phyloP scores from a whole-genome alignment of 92 coral and sea anemone species.

The Porites cylindrica region DNA sequence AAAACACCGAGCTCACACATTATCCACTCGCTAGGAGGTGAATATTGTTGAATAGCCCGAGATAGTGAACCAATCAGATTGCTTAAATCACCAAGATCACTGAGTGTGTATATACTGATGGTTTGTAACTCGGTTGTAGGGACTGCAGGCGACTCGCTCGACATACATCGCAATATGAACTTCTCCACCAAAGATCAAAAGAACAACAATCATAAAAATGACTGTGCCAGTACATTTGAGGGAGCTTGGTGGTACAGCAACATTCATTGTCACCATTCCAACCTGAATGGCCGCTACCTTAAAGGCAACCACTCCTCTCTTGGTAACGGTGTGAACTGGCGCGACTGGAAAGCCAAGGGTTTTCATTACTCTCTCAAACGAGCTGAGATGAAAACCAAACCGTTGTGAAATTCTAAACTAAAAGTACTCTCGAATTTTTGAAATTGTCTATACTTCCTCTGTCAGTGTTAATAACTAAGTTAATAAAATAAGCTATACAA shows the following conservation, averaged over 20 bases:
- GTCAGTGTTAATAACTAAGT: too few relatives aligned
- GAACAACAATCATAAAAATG: not conserved
- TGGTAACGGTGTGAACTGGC: not conserved
- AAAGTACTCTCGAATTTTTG: too few relatives aligned
- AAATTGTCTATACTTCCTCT: too few relatives aligned
- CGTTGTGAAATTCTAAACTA: not conserved
- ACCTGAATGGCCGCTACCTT: not conserved
- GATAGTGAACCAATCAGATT: too few relatives aligned
- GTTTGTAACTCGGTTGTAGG: not conserved
- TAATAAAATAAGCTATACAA: too few relatives aligned
- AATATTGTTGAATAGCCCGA: too few relatives aligned
- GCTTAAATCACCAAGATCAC: too few relatives aligned
- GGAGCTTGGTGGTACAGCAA: conserved; percentile 4
- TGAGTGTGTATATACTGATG: too few relatives aligned
- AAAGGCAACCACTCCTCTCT: not conserved
- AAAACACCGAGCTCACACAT: too few relatives aligned
- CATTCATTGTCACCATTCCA: not conserved
- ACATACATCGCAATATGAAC: not conserved
- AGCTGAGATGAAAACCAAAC: not conserved
- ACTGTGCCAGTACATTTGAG: not conserved
- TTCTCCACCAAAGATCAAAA: conserved; percentile 1
- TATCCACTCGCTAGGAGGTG: too few relatives aligned
- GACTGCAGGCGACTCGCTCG: not conserved
- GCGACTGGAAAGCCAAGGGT: not conserved
- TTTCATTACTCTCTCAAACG: not conserved